Base-by-base conservation (phyloP, 2,888 invertebrate species). In the Sinohyriopsis cumingii region DNA sequence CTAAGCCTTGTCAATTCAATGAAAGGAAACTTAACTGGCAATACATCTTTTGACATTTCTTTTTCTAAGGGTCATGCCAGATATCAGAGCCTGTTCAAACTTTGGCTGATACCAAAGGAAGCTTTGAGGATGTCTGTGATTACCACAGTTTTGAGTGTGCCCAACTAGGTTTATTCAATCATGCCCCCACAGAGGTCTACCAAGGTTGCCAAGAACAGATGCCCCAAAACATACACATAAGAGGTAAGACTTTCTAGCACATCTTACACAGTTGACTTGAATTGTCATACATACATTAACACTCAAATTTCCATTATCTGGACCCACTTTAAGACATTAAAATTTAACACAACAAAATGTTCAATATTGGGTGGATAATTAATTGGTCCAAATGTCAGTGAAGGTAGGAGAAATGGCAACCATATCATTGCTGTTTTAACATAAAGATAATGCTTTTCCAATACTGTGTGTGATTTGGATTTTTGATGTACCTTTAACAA, bases 111-210 rank as follows among this genome's bases (percentile, higher is more conserved):
- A 80, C 83, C 64, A 81, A 77, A 22, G 81, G 81, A 53, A 81
- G 84, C 55, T 87, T 83, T 73, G 88, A 86, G 18, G 89, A 89
- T 64, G 88, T 86, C 61, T 82, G 85, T 28, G 89, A 89, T 68
- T 89, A 88, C 73, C 91, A 94, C 78, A 93, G 93, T 77, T 89
- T 91, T 69, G 92, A 93, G 78, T 87, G 91, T 75, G 91, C 92
- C 78, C 85, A 85, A 65, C 84, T 81, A 59, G 84, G 85, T 57
- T 93, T 93, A 91, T 92, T 92, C 90, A 95, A 93, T 90, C 93
- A 91, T 91, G 82, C 79, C 74, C 85, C 83, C 19, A 94, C 93
- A 64, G 93, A 95, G 90, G 95, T 95, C 90, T 95, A 95, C 90
- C 92, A 94, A 82, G 93, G 95, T 90, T 95, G 94, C 90, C 94